Evolutionary conservation across 2,113 vertebrate species (phyloP), one percentile per base, ranked within the genome.

Genomic region (Bostrychus sinensis): DNA sequence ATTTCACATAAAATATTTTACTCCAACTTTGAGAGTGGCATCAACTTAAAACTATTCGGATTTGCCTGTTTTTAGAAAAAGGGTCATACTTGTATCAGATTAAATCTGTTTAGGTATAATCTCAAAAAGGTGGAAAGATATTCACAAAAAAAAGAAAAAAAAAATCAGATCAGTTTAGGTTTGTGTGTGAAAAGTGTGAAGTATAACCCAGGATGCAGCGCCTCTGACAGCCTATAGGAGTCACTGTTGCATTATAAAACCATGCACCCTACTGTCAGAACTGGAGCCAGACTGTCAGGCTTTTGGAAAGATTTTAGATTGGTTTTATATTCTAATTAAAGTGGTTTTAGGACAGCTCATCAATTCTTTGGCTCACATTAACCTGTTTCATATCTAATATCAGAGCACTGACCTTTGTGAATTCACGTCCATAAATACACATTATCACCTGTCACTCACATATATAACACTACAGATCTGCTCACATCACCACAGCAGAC

Each of bases 181-280:
- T n/a, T n/a, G n/a, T n/a, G n/a, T n/a, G n/a, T n/a, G n/a, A n/a
- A n/a, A n/a, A n/a, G n/a, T n/a, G n/a, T n/a, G n/a, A n/a, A 56
- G 20, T 60, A 53, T 23, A 7, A 9, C 59, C 60, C 11, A 5
- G 13, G 1, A 7, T 68, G 75, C 67, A 79, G 34, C 72, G 23
- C 78, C 45, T 6, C 25, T 19, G 0, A 0, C 12, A 54, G n/a
- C 79, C 83, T 41, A 62, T n/a, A 72, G 88, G 70, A 72, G 84
- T 66, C 88, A 67, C 68, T 81, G 73, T 73, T 79, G 75, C 1
- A 75, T 57, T 12, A 7, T 56, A 42, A 58, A 74, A 68, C 9
- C 4, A 25, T 10, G 12, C 32, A 55, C 5, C 13, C n/a, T n/a
- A 25, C 53, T 57, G 9, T 9, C 0, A 53, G 19, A 7, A 41